Evolutionary conservation across 2,797 vertebrate species (phyloP), one percentile per base, ranked within the genome.

Genomic region (Pitangus sulphuratus): DNA sequence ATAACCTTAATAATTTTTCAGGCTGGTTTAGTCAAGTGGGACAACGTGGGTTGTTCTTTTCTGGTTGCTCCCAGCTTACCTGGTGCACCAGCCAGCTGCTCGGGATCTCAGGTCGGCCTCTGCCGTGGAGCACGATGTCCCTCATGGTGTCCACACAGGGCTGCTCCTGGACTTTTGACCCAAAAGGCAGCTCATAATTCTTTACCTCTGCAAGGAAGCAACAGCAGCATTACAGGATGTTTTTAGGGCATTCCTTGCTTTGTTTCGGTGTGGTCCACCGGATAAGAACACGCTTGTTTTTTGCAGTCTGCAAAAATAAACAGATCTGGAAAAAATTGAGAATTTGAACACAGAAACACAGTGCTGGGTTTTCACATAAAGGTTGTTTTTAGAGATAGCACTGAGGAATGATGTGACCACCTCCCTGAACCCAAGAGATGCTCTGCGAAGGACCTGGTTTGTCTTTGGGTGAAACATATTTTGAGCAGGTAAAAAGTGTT

Each of bases 91-190:
- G 98, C 99, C 99, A 99, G 37, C 94, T 96, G 64, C 94, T 90
- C 0, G 99, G 99, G 86, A 99, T 99, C 74, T 99, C 98, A 0
- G 99, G 99, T 11, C 99, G 97, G 26, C 98, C 99, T 93, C 99
- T 91, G 97, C 99, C 98, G 6, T 99, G 98, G 93, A 99, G 97
- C 61, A 99, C 99, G 18, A 99, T 97, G 94, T 99, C 98, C 66
- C 98, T 98, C 99, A 99, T 99, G 93, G 98, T 98, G 93, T 99
- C 99, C 97, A 99, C 98, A 7, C 99, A 99, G 4, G 99, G 99
- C 96, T 99, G 98, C 87, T 99, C 98, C 80, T 98, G 99, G 18
- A 99, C 98, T 95, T 98, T 98, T 0, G 98, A 99, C 78, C 98
- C 98, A 85, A 99, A 99, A 8, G 99, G 98, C 15, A 98, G 98